Evolutionary conservation across 2,113 vertebrate genomes (phyloP), one percentile per base, ranked within the genome.

Genomic region (Chlorodrepanis virens): DNA sequence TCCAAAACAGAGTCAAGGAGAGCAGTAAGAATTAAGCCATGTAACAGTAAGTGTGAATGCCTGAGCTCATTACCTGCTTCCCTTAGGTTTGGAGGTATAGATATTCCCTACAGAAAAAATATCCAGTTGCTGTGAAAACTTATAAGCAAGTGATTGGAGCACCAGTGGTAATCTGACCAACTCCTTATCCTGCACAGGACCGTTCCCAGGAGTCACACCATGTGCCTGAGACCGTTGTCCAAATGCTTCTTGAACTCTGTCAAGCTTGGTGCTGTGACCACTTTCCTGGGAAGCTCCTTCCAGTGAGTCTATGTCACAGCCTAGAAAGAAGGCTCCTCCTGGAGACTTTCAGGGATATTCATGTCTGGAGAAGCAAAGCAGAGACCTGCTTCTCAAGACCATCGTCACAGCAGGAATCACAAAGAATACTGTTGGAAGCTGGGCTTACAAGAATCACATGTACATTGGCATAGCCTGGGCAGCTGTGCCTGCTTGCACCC

Each of bases 131-230:
- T 85, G 40, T 60, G 50, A 85, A 90, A 92, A 57, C 44, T 60
- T 64, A 20, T 19, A 39, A 57, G 24, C 20, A 40, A 82, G 21
- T 0, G 2, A 47, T 4, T 8, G 54, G 47, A 78, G 24, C 49
- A 64, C 29, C 24, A 64, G 15, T 13, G 37, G 57, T 0, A 0
- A 52, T 69, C 23, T 20, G 9, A 16, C 10, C 33, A 53, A 4
- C 15, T 60, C 33, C 27, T 28, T 15, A 8, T 18, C 19, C 39
- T 18, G 8, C 54, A 78, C 28, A 61, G n/a, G 19, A 69, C 19
- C 22, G 23, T 60, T 52, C 54, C 39, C 39, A 53, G 12, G 54
- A 78, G 37, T n/a, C 45, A 53, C 28, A 53, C 28, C 22, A 19
- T 6, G 12, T 33, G 8, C 22, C 39, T 61, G 42, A 65, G 8